Base-by-base conservation (phyloP, 2,888 invertebrate genomes). In the Aphelenchoides bicaudatus region DNA sequence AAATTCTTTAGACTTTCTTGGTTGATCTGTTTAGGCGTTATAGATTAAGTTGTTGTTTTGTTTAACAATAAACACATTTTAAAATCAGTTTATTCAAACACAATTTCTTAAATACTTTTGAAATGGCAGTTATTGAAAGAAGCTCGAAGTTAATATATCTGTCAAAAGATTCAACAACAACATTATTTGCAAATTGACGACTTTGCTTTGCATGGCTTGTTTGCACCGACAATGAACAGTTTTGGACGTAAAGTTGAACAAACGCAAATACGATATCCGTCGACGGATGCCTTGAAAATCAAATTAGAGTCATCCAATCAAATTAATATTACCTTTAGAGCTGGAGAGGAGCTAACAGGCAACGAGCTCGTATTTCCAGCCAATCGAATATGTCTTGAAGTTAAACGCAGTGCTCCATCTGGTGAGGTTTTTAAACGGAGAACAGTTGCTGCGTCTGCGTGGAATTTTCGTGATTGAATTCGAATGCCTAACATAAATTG, bases 231-330 rank as follows among this genome's bases (percentile, higher is more conserved):
- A 10, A 69, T 48, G 57, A 75, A 74, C 30, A 74, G 53, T 58
- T 67, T 68, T 34, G 70, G 67, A 13, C 66, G 48, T 16, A 62
- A 27, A 10, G 67, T 65, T 21, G 39, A 34, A 57, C 75, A 75
- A 21, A 75, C 66, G 58, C 77, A 77, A 5, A 77, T 65, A 6
- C 77, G 67, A 58, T 67, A 71, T 31, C 73, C 77, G 47, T 78
- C 77, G 38, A 74, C 52, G 31, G 77, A 78, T 1, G 77, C 77
- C 1, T 71, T n/a, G n/a, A n/a, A n/a, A n/a, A n/a, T n/a, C n/a
- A n/a, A n/a, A n/a, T n/a, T n/a, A n/a, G n/a, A n/a, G n/a, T n/a
- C n/a, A n/a, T n/a, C n/a, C n/a, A n/a, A n/a, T n/a, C n/a, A n/a
- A n/a, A n/a, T n/a, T n/a, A n/a, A n/a, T n/a, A n/a, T n/a, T n/a